phyloP scores from a whole-genome alignment of 1,140 invertebrate species.

The Manduca sexta region DNA sequence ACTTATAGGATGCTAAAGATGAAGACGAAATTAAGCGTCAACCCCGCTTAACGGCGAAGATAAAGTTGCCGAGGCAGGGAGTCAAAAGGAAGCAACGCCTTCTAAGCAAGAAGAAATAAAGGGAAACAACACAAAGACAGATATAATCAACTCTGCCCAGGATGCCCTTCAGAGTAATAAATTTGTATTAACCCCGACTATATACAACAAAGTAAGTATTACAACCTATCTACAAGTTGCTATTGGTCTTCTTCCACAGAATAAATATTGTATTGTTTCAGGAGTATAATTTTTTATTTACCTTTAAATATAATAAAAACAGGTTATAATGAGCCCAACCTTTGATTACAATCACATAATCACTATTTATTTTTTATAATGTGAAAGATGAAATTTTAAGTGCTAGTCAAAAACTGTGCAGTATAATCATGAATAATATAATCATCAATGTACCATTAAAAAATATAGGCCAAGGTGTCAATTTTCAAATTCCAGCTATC shows the following conservation, averaged over 20 bases:
- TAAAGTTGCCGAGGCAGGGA: slow-evolving; percentile 44
- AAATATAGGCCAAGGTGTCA: slow-evolving; percentile 2
- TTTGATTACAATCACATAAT: too few species aligned
- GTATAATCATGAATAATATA: too few species aligned
- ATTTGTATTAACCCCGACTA: slow-evolving; percentile 90
- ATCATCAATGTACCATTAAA: not conserved
- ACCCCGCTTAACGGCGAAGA: slow-evolving; percentile 58
- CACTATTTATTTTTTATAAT: too few species aligned
- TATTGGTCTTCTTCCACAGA: too few species aligned
- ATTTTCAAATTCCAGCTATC: slow-evolving; percentile 77
- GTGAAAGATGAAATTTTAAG: too few species aligned
- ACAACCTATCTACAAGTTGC: too few species aligned
- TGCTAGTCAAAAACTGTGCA: too few species aligned
- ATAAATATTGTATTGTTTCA: too few species aligned
- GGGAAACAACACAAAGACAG: slow-evolving; percentile 52
- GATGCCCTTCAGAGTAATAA: slow-evolving; percentile 75
- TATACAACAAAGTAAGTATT: slow-evolving; percentile 87
- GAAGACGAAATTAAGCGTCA: slow-evolving; percentile 56
- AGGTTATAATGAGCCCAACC: too few species aligned
- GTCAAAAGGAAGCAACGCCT: slow-evolving; percentile 48
- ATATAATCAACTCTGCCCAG: slow-evolving; percentile 59
- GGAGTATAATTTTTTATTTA: too few species aligned
- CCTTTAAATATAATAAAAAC: too few species aligned
- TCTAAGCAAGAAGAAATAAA: slow-evolving; percentile 61
- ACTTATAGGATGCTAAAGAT: slow-evolving; percentile 54